phyloP scores from a whole-genome alignment of 2,888 invertebrate species.

The Orthosia cruda region DNA sequence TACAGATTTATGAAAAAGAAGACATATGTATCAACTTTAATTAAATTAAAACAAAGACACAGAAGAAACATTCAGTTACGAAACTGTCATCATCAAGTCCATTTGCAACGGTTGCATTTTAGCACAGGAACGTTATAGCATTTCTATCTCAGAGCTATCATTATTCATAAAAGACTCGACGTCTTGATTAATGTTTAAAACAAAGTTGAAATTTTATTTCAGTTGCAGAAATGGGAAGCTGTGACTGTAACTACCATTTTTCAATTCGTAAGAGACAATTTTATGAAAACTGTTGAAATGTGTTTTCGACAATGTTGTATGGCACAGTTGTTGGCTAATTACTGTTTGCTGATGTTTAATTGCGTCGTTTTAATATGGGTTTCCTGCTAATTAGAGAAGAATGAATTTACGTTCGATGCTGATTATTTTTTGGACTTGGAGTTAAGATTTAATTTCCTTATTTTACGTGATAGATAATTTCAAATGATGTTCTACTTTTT shows the following conservation, averaged over 20 bases:
- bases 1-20: background rate
- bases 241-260: slow-evolving; percentile 64
- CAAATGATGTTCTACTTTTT: too few species aligned
- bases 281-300: slow-evolving; percentile 64
- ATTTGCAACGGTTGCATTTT: slow-evolving; percentile 70
- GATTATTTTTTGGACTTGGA: background rate
- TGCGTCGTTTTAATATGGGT: slow-evolving; percentile 47
- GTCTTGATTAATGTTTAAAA: slow-evolving; percentile 80
- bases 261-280: slow-evolving; percentile 65
- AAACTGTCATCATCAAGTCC: slow-evolving; percentile 57
- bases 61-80: slow-evolving; percentile 19
- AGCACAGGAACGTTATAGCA: slow-evolving; percentile 61
- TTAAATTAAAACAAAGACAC: background rate
- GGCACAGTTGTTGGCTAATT: slow-evolving; percentile 44
- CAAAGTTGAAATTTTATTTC: slow-evolving; percentile 78
- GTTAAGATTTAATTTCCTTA: too few species aligned
- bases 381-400: slow-evolving; percentile 18
- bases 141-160: slow-evolving; percentile 72
- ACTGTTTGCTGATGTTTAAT: slow-evolving; percentile 48
- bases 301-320: slow-evolving; percentile 52
- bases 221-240: slow-evolving; percentile 65
- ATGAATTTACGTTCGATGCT: background rate
- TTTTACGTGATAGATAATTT: too few species aligned
- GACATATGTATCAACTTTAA: background rate
- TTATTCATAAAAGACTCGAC: slow-evolving; percentile 79